A percentile compares a stretch with the other conserved stretches of the same genome.
These are phyloP conservation scores for Antheraea assamensis DNA, from an alignment of 2,888 invertebrate species.

Conservation along the genomic window DNA sequence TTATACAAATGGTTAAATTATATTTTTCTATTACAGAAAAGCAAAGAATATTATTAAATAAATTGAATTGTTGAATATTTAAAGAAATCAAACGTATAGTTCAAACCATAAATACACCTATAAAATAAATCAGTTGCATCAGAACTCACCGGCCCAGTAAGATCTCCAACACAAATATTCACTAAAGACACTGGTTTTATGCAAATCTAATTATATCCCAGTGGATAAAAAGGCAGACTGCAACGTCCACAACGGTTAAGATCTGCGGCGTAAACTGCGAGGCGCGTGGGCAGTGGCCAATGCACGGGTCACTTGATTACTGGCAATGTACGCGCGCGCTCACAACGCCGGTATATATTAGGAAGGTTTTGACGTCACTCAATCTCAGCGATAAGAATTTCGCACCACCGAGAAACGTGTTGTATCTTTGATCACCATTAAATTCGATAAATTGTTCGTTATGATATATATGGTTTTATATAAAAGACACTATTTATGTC, in stretches of 20 bases:
- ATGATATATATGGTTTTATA: background rate
- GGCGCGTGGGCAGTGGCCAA: conserved; percentile 53
- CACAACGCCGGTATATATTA: conserved; percentile 65
- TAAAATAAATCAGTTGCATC: conserved; percentile 17
- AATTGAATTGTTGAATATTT: background rate
- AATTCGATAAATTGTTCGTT: conserved; percentile 13
- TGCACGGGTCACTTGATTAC: conserved; percentile 61
- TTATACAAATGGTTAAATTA: background rate
- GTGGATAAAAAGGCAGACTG: conserved; percentile 28
- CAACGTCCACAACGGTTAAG: conserved; percentile 44
- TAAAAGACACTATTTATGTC: conserved; percentile 8
- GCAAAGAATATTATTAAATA: background rate
- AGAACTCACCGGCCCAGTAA: conserved; percentile 51
- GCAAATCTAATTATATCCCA: conserved; percentile 33
- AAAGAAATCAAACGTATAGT: background rate
- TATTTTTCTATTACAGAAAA: background rate
- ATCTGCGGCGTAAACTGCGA: conserved; percentile 49
- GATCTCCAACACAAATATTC: conserved; percentile 52
- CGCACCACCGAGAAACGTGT: conserved; percentile 44
- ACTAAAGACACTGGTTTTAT: conserved; percentile 55
- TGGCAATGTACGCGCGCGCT: conserved; percentile 73
- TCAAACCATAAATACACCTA: background rate
- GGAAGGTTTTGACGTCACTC: conserved; percentile 62
- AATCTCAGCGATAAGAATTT: conserved; percentile 49
- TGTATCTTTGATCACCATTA: conserved; percentile 27